Evolutionary conservation across 2,888 invertebrate species (phyloP), one percentile per base, ranked within the genome.

Genomic region (Platycnemis pennipes): DNA sequence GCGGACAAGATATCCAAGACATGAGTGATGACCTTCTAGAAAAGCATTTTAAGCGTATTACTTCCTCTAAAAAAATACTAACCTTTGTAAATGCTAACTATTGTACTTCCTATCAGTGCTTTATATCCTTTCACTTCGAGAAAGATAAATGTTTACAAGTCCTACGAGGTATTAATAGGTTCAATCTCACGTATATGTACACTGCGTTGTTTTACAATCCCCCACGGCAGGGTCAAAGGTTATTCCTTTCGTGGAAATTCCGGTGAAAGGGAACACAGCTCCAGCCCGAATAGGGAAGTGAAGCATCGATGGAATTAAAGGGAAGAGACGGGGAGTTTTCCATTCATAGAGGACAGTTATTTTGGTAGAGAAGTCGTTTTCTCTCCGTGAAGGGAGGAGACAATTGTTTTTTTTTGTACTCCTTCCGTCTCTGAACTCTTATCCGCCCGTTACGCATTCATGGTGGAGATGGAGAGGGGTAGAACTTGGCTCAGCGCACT

Each of bases 381-480:
- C 69, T 31, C 31, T 37, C 31, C 56, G 56, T n/a, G 44, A 91
- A 63, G 63, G 44, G 63, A 91, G 37, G n/a, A 26, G n/a, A 26
- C 89, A 16, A 31, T 42, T 26, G 26, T 44, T 31, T 77, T 45
- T 87, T 44, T 56, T 44, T 63, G 63, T 63, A 63, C 91, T 37
- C 63, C 42, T 44, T n/a, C 37, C 31, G 69, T 31, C 31, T 77
- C 19, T 11, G 1, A 56, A 22, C 37, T 89, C 53, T 19, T 3
- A 16, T 31, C 87, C n/a, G 87, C 22, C 45, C n/a, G 44, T 44
- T 45, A 44, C 44, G 87, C 87, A 8, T 44, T 91, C 44, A 44
- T 63, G 91, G 42, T n/a, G 22, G n/a, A 37, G 69, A 63, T 91
- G 63, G 63, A 91, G 91, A 91, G 2, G 69, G 42, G 63, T 91